Evolutionary conservation across 2,113 vertebrate genomes (phyloP).

Genomic region (Pachyramphus minor): DNA sequence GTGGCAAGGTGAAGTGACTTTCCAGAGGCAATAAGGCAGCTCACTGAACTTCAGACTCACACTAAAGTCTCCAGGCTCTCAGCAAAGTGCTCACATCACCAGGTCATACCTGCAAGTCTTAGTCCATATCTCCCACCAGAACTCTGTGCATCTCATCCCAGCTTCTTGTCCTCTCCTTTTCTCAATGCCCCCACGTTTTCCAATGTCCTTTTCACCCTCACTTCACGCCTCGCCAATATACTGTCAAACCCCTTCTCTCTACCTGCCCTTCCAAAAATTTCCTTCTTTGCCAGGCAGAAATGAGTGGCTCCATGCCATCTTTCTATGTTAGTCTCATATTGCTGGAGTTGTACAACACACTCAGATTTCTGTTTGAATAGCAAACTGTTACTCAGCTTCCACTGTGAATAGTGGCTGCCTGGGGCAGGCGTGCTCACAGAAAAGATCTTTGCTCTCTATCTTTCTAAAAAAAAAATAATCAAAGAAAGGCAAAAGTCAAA

Average conservation of each 20-base stretch:
- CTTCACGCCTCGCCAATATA: not conserved
- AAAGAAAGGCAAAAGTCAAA: constrained; percentile 48
- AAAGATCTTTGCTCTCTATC: constrained; percentile 26
- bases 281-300: not conserved
- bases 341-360: not conserved
- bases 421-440: not conserved
- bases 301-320: not conserved
- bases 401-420: constrained; percentile 43
- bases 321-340: not conserved
- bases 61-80: not conserved
- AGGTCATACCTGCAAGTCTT: not conserved
- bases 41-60: not conserved
- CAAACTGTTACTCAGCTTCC: constrained; percentile 42
- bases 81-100: not conserved
- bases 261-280: not conserved
- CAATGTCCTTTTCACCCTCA: not conserved
- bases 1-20: not conserved
- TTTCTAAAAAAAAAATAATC: constrained; percentile 53
- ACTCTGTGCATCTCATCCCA: not conserved
- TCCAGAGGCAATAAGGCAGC: not conserved
- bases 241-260: not conserved
- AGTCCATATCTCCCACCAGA: not conserved
- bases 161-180: not conserved
- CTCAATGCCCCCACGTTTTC: fast-evolving
- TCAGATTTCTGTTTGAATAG: constrained; percentile 41